Evolutionary conservation across 1,140 invertebrate genomes (phyloP).

Genomic region (Caerostris extrusa): DNA sequence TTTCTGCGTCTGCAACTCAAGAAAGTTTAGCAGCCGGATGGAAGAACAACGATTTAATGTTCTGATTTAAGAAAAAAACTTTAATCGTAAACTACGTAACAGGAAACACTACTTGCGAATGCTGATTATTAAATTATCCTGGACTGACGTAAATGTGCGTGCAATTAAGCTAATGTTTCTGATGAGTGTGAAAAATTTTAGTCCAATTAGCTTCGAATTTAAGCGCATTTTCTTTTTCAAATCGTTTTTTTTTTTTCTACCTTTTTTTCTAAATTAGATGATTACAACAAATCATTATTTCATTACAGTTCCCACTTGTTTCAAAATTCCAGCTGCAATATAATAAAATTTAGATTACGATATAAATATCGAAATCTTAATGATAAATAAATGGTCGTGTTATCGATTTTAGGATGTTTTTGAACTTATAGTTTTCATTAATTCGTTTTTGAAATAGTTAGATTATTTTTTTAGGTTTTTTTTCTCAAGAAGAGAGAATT

Average conservation of each 20-base stretch:
- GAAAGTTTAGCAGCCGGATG: not conserved
- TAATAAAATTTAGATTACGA: constrained; percentile 50
- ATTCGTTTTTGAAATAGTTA: not conserved
- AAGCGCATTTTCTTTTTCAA: constrained; percentile 7
- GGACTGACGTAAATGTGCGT: constrained; percentile 12
- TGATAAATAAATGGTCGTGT: constrained; percentile 56
- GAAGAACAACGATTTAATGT: not conserved
- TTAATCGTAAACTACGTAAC: constrained; percentile 56
- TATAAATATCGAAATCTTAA: constrained; percentile 44
- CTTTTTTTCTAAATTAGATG: constrained; percentile 31
- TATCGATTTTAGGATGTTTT: not conserved
- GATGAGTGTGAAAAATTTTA: constrained; percentile 21
- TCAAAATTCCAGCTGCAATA: constrained; percentile 19
- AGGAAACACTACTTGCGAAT: constrained; percentile 34
- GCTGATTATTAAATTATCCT: constrained; percentile 66
- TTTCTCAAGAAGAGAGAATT: too few relatives aligned
- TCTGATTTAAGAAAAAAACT: not conserved
- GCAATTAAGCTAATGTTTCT: constrained; percentile 66
- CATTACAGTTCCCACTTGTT: constrained; percentile 43
- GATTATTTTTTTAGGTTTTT: not conserved
- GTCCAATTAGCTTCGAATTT: constrained; percentile 52
- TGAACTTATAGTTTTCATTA: not conserved
- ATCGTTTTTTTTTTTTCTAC: not conserved
- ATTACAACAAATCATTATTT: constrained; percentile 66
- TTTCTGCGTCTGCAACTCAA: not conserved